Base-by-base conservation (phyloP, 2,797 vertebrate species). In the Tauraco hartlaubi region DNA sequence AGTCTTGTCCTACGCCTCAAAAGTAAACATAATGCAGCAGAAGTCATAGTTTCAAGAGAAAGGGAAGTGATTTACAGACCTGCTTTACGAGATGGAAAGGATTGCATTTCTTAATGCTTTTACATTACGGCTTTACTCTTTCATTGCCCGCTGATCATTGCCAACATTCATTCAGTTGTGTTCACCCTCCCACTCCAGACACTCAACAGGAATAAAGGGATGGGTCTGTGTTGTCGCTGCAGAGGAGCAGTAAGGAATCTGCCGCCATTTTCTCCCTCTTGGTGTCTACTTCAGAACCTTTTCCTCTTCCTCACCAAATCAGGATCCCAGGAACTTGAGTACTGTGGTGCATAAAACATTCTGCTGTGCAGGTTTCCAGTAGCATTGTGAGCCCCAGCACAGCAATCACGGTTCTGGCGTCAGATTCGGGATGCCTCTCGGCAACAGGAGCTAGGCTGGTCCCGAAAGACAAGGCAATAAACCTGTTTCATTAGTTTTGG, bases 21-120 rank as follows among this genome's bases (percentile, higher is more conserved):
- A 97, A 96, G 96, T 92, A 97, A 98, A 97, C 33, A 94, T 85
- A 91, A 33, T 15, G 39, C 58, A 62, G 43, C 18, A 52, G 29
- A 85, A 72, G 37, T 28, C 41, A 29, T 21, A 25, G 68, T 69
- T 82, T 92, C 61, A 74, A 91, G 62, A 49, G 15, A 49, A 74
- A 13, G 9, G 74, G 46, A 95, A 85, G 29, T 44, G n/a, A 94
- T 58, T 68, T 28, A 58, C 15, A 63, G 39, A 28, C 3, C 5
- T 41, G 11, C 19, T 84, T 75, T 35, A 59, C 62, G 54, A 68
- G 12, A 25, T 31, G 33, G 35, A 84, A 86, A 76, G 29, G 0
- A 55, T 5, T 43, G 9, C 2, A 17, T 58, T 93, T 67, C 37
- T 44, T 76, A 63, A 62, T 49, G 41, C 16, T 77, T 78, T 87